phyloP scores from a whole-genome alignment of 2,113 vertebrate genomes.

The Mesoclemmys tuberculata region DNA sequence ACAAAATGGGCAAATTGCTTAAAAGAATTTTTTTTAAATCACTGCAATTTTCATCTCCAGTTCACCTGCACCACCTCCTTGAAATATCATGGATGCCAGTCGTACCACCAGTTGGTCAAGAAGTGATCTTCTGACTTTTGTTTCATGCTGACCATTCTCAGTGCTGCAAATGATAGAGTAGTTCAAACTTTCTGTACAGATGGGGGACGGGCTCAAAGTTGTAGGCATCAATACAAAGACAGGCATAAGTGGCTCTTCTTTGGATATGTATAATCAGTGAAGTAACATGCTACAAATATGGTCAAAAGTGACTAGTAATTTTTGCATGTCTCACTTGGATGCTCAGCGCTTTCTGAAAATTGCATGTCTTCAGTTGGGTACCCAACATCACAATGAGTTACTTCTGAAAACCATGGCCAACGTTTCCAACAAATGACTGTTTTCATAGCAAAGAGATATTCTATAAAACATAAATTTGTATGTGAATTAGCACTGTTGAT shows the following conservation, averaged over 20 bases:
- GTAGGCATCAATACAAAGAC: neutral
- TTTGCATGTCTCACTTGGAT: neutral
- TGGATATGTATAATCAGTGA: neutral
- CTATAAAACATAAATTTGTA: neutral
- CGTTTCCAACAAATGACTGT: neutral
- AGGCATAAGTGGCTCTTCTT: neutral
- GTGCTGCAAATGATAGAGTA: neutral
- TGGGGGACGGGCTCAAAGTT: neutral
- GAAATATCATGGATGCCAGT: neutral
- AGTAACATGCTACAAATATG: neutral
- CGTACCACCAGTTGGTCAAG: neutral
- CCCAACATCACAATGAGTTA: neutral
- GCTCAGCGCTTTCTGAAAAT: neutral
- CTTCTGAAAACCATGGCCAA: neutral
- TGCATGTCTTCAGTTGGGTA: neutral
- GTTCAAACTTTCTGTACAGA: neutral
- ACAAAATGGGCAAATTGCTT: neutral
- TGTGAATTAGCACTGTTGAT: neutral
- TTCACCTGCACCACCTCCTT: neutral
- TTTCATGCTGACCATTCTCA: fast-evolving
- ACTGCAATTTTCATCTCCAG: neutral
- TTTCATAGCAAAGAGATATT: neutral
- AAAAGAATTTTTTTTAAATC: neutral
- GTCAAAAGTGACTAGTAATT: neutral
- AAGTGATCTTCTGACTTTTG: neutral